Evolutionary conservation across 2,113 vertebrate genomes (phyloP).

Genomic region (Upupa epops): DNA sequence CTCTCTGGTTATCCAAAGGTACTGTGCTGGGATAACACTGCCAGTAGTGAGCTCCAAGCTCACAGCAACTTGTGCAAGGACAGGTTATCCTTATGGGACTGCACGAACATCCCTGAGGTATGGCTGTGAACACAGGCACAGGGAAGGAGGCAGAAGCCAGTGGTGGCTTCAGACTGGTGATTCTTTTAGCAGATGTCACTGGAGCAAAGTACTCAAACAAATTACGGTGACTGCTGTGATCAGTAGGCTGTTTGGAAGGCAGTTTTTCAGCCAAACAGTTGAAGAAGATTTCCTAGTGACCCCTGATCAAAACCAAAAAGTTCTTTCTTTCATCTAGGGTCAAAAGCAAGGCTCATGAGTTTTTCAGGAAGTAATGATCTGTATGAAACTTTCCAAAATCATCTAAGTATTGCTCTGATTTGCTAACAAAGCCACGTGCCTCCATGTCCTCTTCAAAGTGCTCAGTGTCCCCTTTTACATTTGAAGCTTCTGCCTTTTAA

Average conservation of each 20-base stretch:
- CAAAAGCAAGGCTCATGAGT: neutral
- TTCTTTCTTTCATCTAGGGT: neutral
- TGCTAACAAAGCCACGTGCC: neutral
- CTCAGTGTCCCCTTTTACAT: neutral
- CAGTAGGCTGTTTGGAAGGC: neutral
- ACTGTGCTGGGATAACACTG: neutral
- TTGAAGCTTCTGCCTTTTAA: constrained; percentile 36
- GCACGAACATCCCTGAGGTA: neutral
- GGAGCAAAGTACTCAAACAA: neutral
- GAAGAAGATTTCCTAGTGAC: neutral
- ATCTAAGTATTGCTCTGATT: neutral
- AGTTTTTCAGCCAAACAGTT: neutral
- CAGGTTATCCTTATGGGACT: neutral
- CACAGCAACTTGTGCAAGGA: constrained; percentile 24
- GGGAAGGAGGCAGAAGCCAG: neutral
- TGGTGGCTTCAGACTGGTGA: neutral
- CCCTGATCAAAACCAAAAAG: neutral
- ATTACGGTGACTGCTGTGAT: neutral
- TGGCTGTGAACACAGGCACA: neutral
- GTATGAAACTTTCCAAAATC: neutral
- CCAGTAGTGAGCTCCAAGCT: neutral
- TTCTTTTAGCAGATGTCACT: neutral
- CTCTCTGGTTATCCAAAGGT: constrained; percentile 52
- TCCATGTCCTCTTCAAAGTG: neutral
- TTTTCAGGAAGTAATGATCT: neutral